Conservation (phyloP, 2,888 invertebrate species). For the Lampropteryx suffumata region DNA sequence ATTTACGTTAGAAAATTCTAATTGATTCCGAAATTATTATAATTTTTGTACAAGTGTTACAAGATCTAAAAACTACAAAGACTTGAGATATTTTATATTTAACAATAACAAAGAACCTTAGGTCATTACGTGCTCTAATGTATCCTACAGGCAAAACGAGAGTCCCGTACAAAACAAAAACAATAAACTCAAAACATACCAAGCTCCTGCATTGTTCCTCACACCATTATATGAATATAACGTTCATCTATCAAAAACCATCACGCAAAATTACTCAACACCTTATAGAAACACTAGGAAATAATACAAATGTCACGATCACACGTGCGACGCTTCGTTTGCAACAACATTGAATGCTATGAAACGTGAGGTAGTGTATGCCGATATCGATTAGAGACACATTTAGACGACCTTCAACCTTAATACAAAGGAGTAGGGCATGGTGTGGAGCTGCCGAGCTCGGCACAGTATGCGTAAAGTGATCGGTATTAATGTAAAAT, state of each 20-base stretch:
- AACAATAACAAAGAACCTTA: too few relatives aligned
- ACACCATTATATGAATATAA: slow-evolving; percentile 4
- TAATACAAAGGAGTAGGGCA: slow-evolving; percentile 13
- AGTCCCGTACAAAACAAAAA: not conserved
- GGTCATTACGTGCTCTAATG: too few relatives aligned
- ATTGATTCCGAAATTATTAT: not conserved
- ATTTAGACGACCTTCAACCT: slow-evolving; percentile 24
- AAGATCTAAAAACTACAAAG: too few relatives aligned
- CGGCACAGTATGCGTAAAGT: slow-evolving; percentile 2
- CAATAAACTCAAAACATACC: slow-evolving; percentile 17
- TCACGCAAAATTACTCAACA: slow-evolving; percentile 1
- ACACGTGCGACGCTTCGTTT: slow-evolving; percentile 24
- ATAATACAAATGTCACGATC: slow-evolving; percentile 20
- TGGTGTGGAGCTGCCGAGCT: slow-evolving; percentile 1
- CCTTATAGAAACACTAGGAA: slow-evolving; percentile 1
- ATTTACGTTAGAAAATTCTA: not conserved
- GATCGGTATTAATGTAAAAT: slow-evolving; percentile 21
- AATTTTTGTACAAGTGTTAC: too few relatives aligned
- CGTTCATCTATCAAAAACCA: slow-evolving; percentile 4
- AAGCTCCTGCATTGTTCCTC: slow-evolving; percentile 8
- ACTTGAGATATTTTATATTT: too few relatives aligned
- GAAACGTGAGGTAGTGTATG: slow-evolving; percentile 23
- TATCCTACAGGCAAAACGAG: too few relatives aligned
- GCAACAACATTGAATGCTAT: slow-evolving; percentile 24
- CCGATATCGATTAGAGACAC: slow-evolving; percentile 20